phyloP scores from a whole-genome alignment of 2,888 invertebrate genomes.

The Epinotia demarniana region DNA sequence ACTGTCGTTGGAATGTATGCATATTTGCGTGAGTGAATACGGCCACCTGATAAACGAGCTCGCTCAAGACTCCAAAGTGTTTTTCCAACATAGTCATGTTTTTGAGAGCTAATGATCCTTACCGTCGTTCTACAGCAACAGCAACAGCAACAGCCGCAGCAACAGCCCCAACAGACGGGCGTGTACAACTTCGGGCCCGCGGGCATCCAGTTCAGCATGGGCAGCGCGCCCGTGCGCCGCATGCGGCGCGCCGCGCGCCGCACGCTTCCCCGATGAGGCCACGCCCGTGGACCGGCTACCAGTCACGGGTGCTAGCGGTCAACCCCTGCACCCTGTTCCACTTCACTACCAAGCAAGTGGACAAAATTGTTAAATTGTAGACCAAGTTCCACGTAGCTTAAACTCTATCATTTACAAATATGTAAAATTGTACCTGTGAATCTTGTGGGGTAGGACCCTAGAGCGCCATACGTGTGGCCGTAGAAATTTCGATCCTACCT shows the following conservation, averaged over 20 bases:
- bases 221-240: conserved; percentile 58
- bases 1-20: too few species aligned
- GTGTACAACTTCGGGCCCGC: conserved; percentile 64
- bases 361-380: neutral
- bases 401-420: neutral
- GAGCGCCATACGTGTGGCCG: conserved; percentile 1
- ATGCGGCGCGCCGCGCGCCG: neutral
- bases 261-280: neutral
- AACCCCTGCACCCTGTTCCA: neutral
- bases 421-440: neutral
- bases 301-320: neutral
- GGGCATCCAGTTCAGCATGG: conserved; percentile 72
- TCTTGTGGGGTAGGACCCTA: neutral
- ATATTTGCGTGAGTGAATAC: too few species aligned
- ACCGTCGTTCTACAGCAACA: neutral
- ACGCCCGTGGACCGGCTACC: neutral
- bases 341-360: neutral
- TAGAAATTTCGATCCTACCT: neutral
- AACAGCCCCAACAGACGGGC: conserved; percentile 50
- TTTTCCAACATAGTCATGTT: too few species aligned
- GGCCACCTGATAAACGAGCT: too few species aligned
- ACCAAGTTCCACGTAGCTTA: neutral
- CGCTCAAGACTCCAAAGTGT: too few species aligned
- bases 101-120: neutral
- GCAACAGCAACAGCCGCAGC: conserved; percentile 22